Base-by-base conservation (phyloP, 1,140 invertebrate genomes). In the Achatina immaculata region DNA sequence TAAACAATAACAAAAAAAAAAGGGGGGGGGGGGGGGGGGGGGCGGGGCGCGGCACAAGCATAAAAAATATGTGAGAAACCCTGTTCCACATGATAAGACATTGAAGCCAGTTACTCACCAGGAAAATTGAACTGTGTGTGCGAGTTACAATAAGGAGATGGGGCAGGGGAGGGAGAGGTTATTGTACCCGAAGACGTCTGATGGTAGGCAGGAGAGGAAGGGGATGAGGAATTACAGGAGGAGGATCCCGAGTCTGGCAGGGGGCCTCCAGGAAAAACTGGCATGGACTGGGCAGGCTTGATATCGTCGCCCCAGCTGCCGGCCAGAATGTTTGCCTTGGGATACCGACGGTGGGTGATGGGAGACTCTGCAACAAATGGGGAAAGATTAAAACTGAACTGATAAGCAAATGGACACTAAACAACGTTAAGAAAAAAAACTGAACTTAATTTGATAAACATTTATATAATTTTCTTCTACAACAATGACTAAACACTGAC, bases 201-300 rank as follows among this genome's bases (percentile, higher is more conserved):
- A 69, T 51, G 83, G 55, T 81, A 93, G 82, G 96, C 96, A 78
- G 97, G 97, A 92, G 96, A 98, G 85, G 96, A 98, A 83, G 97
- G 97, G 80, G 97, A 97, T 81, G 97, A 98, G 90, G 96, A 98
- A 91, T 97, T 98, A 92, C 96, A 98, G 89, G 96, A 98, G 65
- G 97, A 98, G 69, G 97, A 98, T 92, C 96, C 97, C 78, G 96
- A 97, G 91, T 96, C 96, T 55, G 93, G 94, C 65, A 89, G 85
- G 79, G 88, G 88, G 65, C 90, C 89, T 14, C 84, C 86, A 31
- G 81, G 84, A 66, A 86, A 83, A 28, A 40, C 73, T 0, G 86
- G 86, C 79, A 85, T 84, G 51, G 85, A 86, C 21, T 68, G 80
- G 68, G 81, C 84, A 34, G 82, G 83, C 78, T 86, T 85, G 55